A percentile compares a stretch with the other conserved stretches of the same genome.
Evolutionary conservation across 2,888 invertebrate species (phyloP).

Genomic region (Uloborus plumipes): DNA sequence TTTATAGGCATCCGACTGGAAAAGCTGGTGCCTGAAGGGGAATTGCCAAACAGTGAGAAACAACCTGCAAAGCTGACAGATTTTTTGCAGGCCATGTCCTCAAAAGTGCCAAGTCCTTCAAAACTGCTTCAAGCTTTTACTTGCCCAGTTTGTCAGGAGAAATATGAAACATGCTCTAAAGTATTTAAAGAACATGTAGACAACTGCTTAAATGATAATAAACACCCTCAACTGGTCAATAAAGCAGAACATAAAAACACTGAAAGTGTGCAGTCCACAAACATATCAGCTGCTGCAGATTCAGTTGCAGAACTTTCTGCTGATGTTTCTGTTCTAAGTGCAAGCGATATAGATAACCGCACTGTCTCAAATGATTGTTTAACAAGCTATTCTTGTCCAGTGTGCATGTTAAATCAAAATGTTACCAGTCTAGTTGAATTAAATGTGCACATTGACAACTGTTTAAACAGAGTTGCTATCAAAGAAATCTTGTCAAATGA

Average conservation of each 20-base stretch:
- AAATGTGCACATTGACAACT: constrained; percentile 62
- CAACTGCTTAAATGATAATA: not conserved
- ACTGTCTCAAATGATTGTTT: too few species aligned
- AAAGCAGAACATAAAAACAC: not conserved
- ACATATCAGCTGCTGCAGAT: not conserved
- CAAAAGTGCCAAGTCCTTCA: not conserved
- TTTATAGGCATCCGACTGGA: constrained; percentile 47
- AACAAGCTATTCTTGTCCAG: constrained; percentile 32
- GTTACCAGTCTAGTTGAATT: constrained; percentile 33
- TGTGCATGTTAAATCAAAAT: constrained; percentile 25
- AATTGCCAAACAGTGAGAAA: constrained; percentile 28
- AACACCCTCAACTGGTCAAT: not conserved
- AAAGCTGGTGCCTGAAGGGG: constrained; percentile 33
- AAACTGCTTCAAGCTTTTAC: not conserved
- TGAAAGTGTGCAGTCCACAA: not conserved
- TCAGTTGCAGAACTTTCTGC: not conserved
- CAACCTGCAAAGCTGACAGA: constrained; percentile 40
- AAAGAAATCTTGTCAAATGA: constrained; percentile 47
- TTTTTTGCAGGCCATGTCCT: constrained; percentile 16
- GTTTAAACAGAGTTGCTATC: constrained; percentile 56
- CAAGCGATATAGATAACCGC: too few species aligned
- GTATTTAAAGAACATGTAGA: constrained; percentile 12
- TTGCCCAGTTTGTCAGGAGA: not conserved
- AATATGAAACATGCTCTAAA: not conserved
- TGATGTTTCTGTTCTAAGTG: too few species aligned